Conservation (phyloP, 2,888 invertebrate species). For the Polietes domitor region DNA sequence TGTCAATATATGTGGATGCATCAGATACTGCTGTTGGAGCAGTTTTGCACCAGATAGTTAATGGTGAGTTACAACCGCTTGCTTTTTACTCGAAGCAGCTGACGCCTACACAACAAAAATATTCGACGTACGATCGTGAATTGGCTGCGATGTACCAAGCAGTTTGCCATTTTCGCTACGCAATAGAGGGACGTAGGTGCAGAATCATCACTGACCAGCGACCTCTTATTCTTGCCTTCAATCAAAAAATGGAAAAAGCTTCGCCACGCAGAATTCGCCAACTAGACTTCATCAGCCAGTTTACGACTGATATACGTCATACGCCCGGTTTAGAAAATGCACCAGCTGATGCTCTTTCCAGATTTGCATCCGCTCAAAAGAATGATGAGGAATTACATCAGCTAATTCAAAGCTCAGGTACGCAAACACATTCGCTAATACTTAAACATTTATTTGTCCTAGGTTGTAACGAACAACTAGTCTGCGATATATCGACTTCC, state of each 20-base stretch:
- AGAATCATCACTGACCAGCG: conserved; percentile 23
- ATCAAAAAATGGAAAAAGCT: conserved; percentile 28
- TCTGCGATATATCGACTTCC: conserved; percentile 12
- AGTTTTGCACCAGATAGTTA: conserved; percentile 59
- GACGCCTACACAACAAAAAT: not conserved
- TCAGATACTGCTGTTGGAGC: no score
- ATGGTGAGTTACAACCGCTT: conserved; percentile 50
- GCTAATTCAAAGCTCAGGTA: not conserved
- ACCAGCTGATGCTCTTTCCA: conserved; percentile 14
- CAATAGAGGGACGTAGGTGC: not conserved
- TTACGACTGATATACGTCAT: conserved; percentile 26
- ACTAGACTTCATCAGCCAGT: conserved; percentile 23
- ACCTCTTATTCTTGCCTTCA: conserved; percentile 17
- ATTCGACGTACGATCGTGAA: conserved; percentile 17
- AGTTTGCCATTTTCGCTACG: conserved; percentile 16
- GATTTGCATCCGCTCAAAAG: conserved; percentile 66
- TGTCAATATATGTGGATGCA: no score
- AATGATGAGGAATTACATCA: not conserved
- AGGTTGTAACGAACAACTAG: conserved; percentile 25
- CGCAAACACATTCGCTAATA: conserved; percentile 9
- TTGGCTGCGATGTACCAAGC: conserved; percentile 14
- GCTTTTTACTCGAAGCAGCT: not conserved
- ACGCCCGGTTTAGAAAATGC: conserved; percentile 21
- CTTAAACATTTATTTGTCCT: conserved; percentile 11
- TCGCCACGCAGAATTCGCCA: conserved; percentile 19